Conservation (phyloP, 2,888 invertebrate genomes). For the Pterostichus madidus region DNA sequence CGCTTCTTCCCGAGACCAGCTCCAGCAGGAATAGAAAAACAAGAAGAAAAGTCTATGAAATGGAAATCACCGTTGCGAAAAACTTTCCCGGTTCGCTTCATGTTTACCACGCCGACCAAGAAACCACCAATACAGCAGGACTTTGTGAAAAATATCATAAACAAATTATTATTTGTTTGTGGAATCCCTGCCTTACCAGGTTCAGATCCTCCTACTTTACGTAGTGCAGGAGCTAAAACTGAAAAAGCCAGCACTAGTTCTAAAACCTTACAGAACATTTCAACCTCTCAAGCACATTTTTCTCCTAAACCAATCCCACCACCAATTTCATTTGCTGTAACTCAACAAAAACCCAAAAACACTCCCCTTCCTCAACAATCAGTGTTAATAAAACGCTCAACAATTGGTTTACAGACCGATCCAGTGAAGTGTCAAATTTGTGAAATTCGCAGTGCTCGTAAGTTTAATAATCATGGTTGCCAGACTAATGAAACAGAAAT, state of each 20-base stretch:
- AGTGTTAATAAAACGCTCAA: slow-evolving; percentile 40
- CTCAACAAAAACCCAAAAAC: slow-evolving; percentile 34
- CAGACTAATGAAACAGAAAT: slow-evolving; percentile 68
- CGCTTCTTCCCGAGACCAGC: slow-evolving; percentile 71
- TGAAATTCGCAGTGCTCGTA: slow-evolving; percentile 71
- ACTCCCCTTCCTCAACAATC: slow-evolving; percentile 37
- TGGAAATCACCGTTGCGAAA: slow-evolving; percentile 71
- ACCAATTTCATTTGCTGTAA: slow-evolving; percentile 37
- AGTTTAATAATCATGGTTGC: slow-evolving; percentile 68
- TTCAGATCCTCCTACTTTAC: slow-evolving; percentile 4
- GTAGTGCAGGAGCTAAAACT: neutral
- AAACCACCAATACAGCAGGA: slow-evolving; percentile 67
- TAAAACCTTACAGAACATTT: neutral
- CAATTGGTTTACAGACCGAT: slow-evolving; percentile 71
- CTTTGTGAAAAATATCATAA: slow-evolving; percentile 67
- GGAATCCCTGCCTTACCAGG: slow-evolving; percentile 41
- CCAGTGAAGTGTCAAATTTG: slow-evolving; percentile 72
- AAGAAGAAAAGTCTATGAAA: slow-evolving; percentile 68
- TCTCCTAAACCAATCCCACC: neutral
- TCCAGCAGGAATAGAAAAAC: slow-evolving; percentile 67
- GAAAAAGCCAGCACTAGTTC: neutral
- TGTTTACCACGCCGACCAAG: slow-evolving; percentile 70
- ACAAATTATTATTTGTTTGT: slow-evolving; percentile 68
- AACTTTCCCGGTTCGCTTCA: slow-evolving; percentile 70
- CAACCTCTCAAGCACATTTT: neutral